These are phyloP conservation scores for Cyclophora albipunctata DNA, from an alignment of 2,888 invertebrate genomes.

Conservation along the genomic window DNA sequence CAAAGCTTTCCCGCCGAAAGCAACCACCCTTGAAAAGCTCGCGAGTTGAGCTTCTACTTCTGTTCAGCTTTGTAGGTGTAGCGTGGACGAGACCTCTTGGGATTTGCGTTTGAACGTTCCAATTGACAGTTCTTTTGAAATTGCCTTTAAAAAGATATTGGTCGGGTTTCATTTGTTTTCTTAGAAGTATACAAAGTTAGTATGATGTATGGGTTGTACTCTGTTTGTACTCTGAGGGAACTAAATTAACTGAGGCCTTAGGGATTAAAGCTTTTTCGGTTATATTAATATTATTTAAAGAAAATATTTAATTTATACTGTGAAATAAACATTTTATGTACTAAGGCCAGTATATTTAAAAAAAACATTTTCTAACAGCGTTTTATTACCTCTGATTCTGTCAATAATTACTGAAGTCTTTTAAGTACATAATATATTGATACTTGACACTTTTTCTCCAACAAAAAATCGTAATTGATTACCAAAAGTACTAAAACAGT, in stretches of 20 bases:
- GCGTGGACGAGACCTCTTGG: conserved; percentile 67
- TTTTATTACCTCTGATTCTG: no score
- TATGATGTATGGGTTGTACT: conserved; percentile 3
- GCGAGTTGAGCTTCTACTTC: conserved; percentile 76
- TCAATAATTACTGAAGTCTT: no score
- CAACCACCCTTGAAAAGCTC: conserved; percentile 75
- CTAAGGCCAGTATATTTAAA: no score
- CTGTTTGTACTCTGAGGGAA: background rate
- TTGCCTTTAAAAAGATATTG: conserved; percentile 35
- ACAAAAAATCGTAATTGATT: background rate
- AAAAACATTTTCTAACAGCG: no score
- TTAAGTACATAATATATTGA: background rate
- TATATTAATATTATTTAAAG: background rate
- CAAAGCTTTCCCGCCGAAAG: conserved; percentile 65
- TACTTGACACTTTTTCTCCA: background rate
- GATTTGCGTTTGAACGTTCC: conserved; percentile 58
- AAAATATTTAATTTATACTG: no score
- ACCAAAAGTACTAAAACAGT: conserved; percentile 48
- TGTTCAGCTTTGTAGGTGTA: conserved; percentile 75
- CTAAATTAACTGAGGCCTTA: no score
- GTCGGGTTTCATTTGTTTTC: conserved; percentile 7
- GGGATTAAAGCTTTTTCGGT: no score
- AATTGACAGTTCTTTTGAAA: conserved; percentile 66
- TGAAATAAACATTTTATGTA: no score
- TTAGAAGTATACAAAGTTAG: conserved; percentile 9